Conservation (phyloP, 2,888 invertebrate species). For the Eupithecia centaureata region DNA sequence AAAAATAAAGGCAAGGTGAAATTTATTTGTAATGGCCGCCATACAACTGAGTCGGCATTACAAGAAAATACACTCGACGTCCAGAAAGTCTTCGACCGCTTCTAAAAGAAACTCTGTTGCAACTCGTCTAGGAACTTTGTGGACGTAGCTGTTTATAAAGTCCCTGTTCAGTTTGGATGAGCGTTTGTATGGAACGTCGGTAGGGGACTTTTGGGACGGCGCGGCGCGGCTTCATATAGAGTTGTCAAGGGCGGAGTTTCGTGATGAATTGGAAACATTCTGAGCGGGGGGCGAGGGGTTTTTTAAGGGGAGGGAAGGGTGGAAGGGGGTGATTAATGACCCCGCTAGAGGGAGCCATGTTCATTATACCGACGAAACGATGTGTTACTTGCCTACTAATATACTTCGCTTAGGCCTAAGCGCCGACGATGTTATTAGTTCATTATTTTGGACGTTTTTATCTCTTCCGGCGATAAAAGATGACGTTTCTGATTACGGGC, state of each 20-base stretch:
- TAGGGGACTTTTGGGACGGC: slow-evolving; percentile 64
- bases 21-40: slow-evolving; percentile 77
- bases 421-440: slow-evolving; percentile 71
- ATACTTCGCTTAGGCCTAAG: slow-evolving; percentile 75
- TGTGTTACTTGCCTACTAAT: slow-evolving; percentile 81
- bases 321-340: slow-evolving; percentile 77
- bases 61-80: slow-evolving; percentile 71
- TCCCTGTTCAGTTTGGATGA: slow-evolving; percentile 40
- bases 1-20: slow-evolving; percentile 69
- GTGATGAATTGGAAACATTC: slow-evolving; percentile 84
- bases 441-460: slow-evolving; percentile 80
- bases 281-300: slow-evolving; percentile 72
- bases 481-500: slow-evolving; percentile 64
- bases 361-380: slow-evolving; percentile 81
- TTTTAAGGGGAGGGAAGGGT: slow-evolving; percentile 73
- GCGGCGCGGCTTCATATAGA: slow-evolving; percentile 81
- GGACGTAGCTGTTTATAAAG: slow-evolving; percentile 52
- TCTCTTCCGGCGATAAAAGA: slow-evolving; percentile 76
- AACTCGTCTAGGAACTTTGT: slow-evolving; percentile 48
- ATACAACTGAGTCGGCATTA: slow-evolving; percentile 66
- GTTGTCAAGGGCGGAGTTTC: slow-evolving; percentile 85
- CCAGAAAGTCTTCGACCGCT: slow-evolving; percentile 55
- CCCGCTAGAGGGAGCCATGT: slow-evolving; percentile 80
- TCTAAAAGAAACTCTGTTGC: slow-evolving; percentile 47
- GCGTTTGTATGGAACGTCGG: slow-evolving; percentile 47